These are phyloP conservation scores for Chymomyza caudatula DNA, from an alignment of 2,888 invertebrate genomes.

Conservation along the genomic window DNA sequence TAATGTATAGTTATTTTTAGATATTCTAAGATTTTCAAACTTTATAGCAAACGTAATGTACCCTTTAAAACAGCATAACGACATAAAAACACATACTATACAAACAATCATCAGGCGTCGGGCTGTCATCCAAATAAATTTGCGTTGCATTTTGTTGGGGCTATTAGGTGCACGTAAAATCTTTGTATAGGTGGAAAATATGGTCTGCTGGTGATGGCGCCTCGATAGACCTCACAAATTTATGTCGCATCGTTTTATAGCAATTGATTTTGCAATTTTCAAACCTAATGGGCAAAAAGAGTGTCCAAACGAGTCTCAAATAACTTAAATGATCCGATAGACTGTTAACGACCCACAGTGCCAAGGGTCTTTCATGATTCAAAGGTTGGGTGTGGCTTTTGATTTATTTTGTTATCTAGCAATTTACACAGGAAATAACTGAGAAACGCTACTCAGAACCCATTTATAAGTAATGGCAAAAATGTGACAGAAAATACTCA, in stretches of 20 bases:
- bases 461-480: neutral
- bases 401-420: neutral
- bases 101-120: neutral
- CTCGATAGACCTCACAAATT: neutral
- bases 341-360: too few relatives aligned
- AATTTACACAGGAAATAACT: neutral
- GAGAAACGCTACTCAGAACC: neutral
- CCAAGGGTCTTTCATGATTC: slow-evolving; percentile 34
- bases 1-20: too few relatives aligned
- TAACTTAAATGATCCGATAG: neutral
- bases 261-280: neutral
- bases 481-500: too few relatives aligned
- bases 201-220: neutral
- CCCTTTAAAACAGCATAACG: neutral
- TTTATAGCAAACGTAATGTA: neutral
- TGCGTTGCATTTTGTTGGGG: neutral
- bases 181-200: neutral
- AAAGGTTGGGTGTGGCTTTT: slow-evolving; percentile 6
- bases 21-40: neutral
- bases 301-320: neutral
- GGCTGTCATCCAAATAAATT: neutral
- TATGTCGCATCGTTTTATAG: neutral
- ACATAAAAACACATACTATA: neutral
- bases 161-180: neutral
- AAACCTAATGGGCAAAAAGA: slow-evolving; percentile 6